phyloP scores from a whole-genome alignment of 1,140 invertebrate genomes.

The Bombus superbus region DNA sequence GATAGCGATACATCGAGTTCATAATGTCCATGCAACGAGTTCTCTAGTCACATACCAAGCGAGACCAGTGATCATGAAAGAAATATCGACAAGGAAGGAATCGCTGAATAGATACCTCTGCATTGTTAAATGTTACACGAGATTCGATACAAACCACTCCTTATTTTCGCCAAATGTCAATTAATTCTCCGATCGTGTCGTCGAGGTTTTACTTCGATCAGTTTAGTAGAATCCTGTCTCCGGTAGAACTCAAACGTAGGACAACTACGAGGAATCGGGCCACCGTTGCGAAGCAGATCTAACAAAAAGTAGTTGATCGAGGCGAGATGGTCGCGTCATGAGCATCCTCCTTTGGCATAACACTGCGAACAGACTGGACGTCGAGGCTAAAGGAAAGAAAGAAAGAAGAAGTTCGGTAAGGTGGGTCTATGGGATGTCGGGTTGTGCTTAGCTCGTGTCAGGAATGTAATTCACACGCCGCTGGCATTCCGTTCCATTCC shows the following conservation, averaged over 20 bases:
- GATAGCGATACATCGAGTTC: background rate
- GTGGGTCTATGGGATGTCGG: constrained; percentile 70
- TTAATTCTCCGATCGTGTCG: background rate
- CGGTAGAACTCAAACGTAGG: too few relatives aligned
- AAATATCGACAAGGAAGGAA: background rate
- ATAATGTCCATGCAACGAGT: background rate
- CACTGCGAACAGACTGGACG: constrained; percentile 28
- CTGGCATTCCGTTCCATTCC: constrained; percentile 75
- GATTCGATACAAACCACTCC: background rate
- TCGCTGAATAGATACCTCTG: background rate
- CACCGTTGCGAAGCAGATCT: constrained; percentile 31
- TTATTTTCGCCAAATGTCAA: background rate
- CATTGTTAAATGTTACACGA: background rate
- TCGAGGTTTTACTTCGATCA: too few relatives aligned
- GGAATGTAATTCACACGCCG: constrained; percentile 80
- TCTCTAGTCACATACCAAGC: background rate
- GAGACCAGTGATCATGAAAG: background rate
- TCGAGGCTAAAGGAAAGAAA: background rate
- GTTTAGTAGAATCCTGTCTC: background rate
- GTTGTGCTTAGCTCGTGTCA: constrained; percentile 75
- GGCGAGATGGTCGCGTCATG: constrained; percentile 30
- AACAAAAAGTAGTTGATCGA: constrained; percentile 62
- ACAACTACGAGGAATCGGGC: constrained; percentile 27
- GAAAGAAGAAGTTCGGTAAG: constrained; percentile 67
- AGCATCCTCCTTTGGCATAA: constrained; percentile 14